A percentile compares a stretch with the other conserved stretches of the same genome.
phyloP scores from a whole-genome alignment of 2,797 vertebrate genomes.

The Poecile montanus region DNA sequence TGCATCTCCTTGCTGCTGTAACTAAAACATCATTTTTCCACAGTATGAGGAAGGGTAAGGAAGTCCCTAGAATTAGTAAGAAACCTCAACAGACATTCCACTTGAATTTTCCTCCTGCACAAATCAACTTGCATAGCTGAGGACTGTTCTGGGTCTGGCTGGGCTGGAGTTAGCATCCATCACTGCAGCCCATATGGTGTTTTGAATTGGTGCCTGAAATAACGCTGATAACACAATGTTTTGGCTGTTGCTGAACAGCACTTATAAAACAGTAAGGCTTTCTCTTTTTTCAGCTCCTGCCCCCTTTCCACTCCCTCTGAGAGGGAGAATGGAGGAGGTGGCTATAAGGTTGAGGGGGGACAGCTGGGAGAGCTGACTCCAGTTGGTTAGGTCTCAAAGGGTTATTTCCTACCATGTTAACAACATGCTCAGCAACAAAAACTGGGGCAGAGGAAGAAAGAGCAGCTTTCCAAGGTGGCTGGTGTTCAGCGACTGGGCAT shows the following conservation, averaged over 20 bases:
- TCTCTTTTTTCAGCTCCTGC: not conserved
- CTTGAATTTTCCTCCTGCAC: not conserved
- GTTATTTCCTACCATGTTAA: not conserved
- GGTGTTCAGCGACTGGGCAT: not conserved
- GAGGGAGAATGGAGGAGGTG: not conserved
- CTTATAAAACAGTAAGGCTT: not conserved
- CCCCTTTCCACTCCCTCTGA: not conserved
- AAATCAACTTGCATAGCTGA: not conserved
- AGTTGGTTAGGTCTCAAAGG: not conserved
- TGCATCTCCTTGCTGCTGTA: not conserved
- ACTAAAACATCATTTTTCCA: not conserved
- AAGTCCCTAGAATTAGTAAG: not conserved
- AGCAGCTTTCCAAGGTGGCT: not conserved
- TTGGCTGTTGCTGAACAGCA: not conserved
- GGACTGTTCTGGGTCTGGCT: not conserved
- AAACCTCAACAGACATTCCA: not conserved
- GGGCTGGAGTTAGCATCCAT: not conserved
- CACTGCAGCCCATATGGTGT: not conserved
- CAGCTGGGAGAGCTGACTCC: not conserved
- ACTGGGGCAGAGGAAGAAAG: not conserved
- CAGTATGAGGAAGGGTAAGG: not conserved
- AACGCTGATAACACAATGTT: not conserved
- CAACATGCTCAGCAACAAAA: not conserved
- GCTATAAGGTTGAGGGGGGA: not conserved
- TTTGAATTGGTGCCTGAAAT: not conserved